phyloP scores from a whole-genome alignment of 2,888 invertebrate species.

The Diogma glabrata region DNA sequence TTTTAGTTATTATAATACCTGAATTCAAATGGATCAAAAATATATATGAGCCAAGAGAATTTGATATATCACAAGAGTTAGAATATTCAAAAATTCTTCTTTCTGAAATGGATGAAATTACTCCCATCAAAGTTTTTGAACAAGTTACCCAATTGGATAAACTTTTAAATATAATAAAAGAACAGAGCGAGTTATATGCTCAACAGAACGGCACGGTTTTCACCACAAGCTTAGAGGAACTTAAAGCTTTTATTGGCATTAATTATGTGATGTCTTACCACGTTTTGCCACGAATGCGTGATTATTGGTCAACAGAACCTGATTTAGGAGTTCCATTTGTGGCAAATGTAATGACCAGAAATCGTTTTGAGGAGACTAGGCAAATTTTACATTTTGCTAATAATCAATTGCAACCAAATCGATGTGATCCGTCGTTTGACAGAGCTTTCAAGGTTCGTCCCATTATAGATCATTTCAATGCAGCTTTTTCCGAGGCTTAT shows the following conservation, averaged over 20 bases:
- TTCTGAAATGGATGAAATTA: too few species aligned
- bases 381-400: neutral
- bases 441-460: neutral
- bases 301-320: neutral
- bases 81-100: too few species aligned
- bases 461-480: neutral
- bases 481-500: constrained; percentile 11
- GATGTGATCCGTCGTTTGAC: too few species aligned
- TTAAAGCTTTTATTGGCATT: neutral
- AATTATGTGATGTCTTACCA: neutral
- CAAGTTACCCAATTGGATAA: neutral
- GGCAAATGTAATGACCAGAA: neutral
- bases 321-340: neutral
- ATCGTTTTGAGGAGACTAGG: neutral
- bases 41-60: too few species aligned
- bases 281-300: neutral
- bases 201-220: neutral
- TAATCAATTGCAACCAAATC: neutral
- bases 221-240: neutral
- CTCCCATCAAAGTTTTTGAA: neutral
- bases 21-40: too few species aligned
- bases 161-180: neutral
- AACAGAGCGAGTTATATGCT: neutral
- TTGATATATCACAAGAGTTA: too few species aligned
- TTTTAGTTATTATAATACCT: too few species aligned